These are phyloP conservation scores for Tringa solitaria DNA, from an alignment of 2,113 vertebrate genomes.

Conservation along the genomic window DNA sequence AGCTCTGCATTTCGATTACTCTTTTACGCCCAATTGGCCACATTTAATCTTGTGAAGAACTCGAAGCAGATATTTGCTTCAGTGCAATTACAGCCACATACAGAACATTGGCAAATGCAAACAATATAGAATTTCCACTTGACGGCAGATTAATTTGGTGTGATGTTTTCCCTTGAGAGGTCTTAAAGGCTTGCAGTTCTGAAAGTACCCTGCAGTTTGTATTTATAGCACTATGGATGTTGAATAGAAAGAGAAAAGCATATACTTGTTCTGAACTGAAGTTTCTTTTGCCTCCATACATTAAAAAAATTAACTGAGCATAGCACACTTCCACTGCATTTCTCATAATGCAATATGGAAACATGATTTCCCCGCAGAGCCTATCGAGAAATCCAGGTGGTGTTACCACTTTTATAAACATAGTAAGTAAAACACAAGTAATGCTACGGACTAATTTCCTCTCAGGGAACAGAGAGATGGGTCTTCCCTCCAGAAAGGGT, in stretches of 20 bases:
- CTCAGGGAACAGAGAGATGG: neutral
- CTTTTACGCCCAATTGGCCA: slow-evolving; percentile 65
- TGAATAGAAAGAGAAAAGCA: slow-evolving; percentile 23
- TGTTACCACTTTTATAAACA: slow-evolving; percentile 4
- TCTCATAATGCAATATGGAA: slow-evolving; percentile 42
- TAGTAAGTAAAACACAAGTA: neutral
- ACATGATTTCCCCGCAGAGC: slow-evolving; percentile 37
- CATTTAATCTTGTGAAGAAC: slow-evolving; percentile 65
- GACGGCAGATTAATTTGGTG: slow-evolving; percentile 71
- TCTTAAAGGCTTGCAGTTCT: slow-evolving; percentile 55
- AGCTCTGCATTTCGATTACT: slow-evolving; percentile 56
- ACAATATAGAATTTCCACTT: slow-evolving; percentile 71
- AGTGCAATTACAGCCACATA: slow-evolving; percentile 60
- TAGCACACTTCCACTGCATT: neutral
- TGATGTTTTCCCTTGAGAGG: slow-evolving; percentile 63
- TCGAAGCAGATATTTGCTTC: slow-evolving; percentile 53
- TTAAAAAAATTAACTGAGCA: slow-evolving; percentile 37
- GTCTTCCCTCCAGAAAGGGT: slow-evolving; percentile 16
- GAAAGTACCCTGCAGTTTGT: slow-evolving; percentile 50
- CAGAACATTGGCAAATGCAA: slow-evolving; percentile 66
- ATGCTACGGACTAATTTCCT: neutral
- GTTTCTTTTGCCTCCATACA: slow-evolving; percentile 26
- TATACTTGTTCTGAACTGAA: neutral
- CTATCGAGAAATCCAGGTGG: neutral
- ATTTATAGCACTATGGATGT: slow-evolving; percentile 49